Base-by-base conservation (phyloP, 2,888 invertebrate genomes). In the Cartodere bifasciata region DNA sequence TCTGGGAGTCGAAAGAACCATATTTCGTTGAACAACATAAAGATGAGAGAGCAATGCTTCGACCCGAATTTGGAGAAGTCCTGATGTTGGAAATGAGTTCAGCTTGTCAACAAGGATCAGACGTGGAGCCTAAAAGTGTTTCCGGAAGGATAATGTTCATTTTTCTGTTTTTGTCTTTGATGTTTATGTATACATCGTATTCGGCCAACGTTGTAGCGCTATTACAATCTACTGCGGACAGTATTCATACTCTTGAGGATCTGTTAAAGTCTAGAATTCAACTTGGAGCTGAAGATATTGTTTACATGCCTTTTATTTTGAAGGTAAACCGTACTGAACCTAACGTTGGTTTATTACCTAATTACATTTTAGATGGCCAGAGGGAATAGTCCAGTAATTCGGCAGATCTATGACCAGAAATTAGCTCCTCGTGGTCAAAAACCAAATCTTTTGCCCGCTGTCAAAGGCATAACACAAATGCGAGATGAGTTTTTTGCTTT, bases 191-290 rank as follows among this genome's bases (percentile, higher is more conserved):
- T 48, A 75, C 77, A 0, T 77, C 81, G 1, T 82, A 80, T 47
- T 71, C 81, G 1, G 81, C 81, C 0, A 80, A 79, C 45, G 81
- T 82, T 26, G 81, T 82, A 0, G 77, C 79, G 2, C 55, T 82
- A 2, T 61, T 82, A 1, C 80, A 81, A 48, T 76, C 80, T 0
- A 76, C 80, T 15, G 76, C 80, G 1, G 68, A 69, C 2, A 70
- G 72, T 40, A 76, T 82, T 33, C 66, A 65, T 42, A 73, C 71
- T 0, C 48, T 78, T 5, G 60, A 67, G 2, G 78, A 80, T 48
- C 58, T 82, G 13, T 53, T 76, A 3, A 63, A 71, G 36, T 79
- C 80, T 1, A 65, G 78, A 9, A 53, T 82, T 9, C 65, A 65
- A 39, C 63, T 80, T 27, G 80, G 73, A 1, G 74, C 75, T 0